A percentile compares a stretch with the other conserved stretches of the same genome.
phyloP scores from a whole-genome alignment of 2,113 vertebrate species.

The Felis chaus region DNA sequence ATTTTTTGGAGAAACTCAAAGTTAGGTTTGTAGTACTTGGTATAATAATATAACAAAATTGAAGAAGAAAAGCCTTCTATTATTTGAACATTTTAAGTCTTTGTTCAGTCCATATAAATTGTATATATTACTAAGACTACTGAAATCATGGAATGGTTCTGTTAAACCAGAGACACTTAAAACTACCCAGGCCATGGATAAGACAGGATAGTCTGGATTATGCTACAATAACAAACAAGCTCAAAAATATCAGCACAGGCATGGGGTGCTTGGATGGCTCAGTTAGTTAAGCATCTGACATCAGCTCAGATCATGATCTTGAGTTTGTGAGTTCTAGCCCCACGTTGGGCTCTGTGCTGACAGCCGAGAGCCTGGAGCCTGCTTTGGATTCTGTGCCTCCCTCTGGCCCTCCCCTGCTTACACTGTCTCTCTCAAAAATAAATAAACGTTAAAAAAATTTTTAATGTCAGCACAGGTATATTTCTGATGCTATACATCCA shows the following conservation, averaged over 20 bases:
- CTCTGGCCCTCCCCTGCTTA: too few relatives aligned
- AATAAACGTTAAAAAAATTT: too few relatives aligned
- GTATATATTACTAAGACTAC: not conserved
- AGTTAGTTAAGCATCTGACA: too few relatives aligned
- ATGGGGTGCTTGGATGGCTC: too few relatives aligned
- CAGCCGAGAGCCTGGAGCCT: too few relatives aligned
- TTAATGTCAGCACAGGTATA: too few relatives aligned
- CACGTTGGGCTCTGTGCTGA: too few relatives aligned
- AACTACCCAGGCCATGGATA: not conserved
- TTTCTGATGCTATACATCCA: not conserved
- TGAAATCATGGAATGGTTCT: not conserved
- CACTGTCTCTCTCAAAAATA: too few relatives aligned
- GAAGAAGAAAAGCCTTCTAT: not conserved
- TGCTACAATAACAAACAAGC: not conserved
- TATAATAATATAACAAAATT: not conserved
- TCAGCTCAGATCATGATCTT: too few relatives aligned
- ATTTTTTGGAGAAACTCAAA: not conserved
- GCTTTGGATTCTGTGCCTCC: too few relatives aligned
- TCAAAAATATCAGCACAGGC: not conserved
- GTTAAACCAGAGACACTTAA: not conserved
- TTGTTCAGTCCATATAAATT: not conserved
- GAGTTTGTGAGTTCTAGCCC: too few relatives aligned
- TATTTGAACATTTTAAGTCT: not conserved
- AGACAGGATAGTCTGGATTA: not conserved
- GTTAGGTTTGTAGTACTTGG: not conserved